A percentile compares a stretch with the other conserved stretches of the same genome.
phyloP scores from a whole-genome alignment of 2,888 invertebrate genomes.

The Andrena dorsata region DNA sequence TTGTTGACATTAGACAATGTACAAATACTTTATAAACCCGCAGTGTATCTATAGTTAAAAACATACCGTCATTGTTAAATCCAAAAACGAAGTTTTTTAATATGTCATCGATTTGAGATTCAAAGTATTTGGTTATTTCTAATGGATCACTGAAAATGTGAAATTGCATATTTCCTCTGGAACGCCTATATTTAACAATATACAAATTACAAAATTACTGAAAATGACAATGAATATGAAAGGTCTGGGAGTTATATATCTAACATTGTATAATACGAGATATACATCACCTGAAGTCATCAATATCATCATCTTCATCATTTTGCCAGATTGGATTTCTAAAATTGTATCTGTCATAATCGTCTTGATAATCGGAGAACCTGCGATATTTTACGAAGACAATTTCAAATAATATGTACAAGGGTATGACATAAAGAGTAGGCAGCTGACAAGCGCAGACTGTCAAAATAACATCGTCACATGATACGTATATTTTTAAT shows the following conservation, averaged over 20 bases:
- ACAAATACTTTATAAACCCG: not conserved
- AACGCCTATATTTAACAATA: conserved; percentile 32
- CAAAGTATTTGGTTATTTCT: conserved; percentile 88
- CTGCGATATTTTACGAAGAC: conserved; percentile 55
- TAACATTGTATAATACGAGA: conserved; percentile 8
- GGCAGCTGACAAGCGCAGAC: not conserved
- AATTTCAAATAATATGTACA: not conserved
- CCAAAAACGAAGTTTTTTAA: conserved; percentile 85
- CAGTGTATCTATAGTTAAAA: not conserved
- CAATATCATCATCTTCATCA: conserved; percentile 80
- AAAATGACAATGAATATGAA: conserved; percentile 1
- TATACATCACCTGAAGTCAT: conserved; percentile 77
- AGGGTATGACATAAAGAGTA: not conserved
- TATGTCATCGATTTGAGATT: conserved; percentile 87
- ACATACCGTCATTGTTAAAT: conserved; percentile 54
- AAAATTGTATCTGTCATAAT: conserved; percentile 74
- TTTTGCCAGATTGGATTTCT: conserved; percentile 83
- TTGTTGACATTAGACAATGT: too few relatives aligned
- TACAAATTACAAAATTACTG: conserved; percentile 4
- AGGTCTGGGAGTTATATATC: not conserved
- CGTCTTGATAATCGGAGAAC: conserved; percentile 60
- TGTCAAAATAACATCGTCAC: conserved; percentile 6
- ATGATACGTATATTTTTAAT: not conserved
- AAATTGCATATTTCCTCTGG: conserved; percentile 80
- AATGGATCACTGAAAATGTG: conserved; percentile 87